phyloP scores from a whole-genome alignment of 1,140 invertebrate genomes.

The Gonioctena quinquepunctata region DNA sequence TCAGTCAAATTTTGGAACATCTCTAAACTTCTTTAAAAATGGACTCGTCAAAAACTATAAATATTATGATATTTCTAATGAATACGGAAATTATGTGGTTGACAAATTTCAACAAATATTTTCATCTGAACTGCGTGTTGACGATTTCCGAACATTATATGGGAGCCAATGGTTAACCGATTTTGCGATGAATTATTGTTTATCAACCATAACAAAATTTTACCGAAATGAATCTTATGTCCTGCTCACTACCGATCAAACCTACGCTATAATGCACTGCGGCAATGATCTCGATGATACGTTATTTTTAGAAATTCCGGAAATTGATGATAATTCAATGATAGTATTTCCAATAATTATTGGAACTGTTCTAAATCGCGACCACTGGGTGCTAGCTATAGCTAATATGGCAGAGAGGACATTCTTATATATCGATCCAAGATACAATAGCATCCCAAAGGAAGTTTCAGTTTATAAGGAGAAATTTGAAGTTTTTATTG shows the following conservation, averaged over 20 bases:
- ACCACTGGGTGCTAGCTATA: conserved; percentile 6
- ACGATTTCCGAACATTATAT: not conserved
- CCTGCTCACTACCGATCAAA: not conserved
- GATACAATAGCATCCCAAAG: not conserved
- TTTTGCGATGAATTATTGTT: not conserved
- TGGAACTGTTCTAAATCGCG: not conserved
- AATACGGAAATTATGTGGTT: conserved; percentile 15
- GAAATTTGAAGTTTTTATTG: too few species aligned
- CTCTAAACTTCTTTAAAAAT: not conserved
- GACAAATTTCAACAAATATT: not conserved
- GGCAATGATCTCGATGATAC: not conserved
- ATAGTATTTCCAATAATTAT: not conserved
- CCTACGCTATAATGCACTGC: not conserved
- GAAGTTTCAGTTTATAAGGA: too few species aligned
- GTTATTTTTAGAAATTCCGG: not conserved
- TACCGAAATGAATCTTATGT: not conserved
- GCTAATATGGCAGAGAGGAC: not conserved
- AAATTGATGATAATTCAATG: conserved; percentile 1
- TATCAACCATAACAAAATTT: not conserved
- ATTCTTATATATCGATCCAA: conserved; percentile 7
- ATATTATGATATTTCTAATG: not conserved
- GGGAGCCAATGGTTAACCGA: not conserved
- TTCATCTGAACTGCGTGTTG: not conserved
- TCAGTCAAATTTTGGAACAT: not conserved
- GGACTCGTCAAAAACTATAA: conserved; percentile 9